A percentile compares a stretch with the other conserved stretches of the same genome.
These are phyloP conservation scores for Tenebrosternarchus preto DNA, from an alignment of 2,113 vertebrate genomes.

Conservation along the genomic window DNA sequence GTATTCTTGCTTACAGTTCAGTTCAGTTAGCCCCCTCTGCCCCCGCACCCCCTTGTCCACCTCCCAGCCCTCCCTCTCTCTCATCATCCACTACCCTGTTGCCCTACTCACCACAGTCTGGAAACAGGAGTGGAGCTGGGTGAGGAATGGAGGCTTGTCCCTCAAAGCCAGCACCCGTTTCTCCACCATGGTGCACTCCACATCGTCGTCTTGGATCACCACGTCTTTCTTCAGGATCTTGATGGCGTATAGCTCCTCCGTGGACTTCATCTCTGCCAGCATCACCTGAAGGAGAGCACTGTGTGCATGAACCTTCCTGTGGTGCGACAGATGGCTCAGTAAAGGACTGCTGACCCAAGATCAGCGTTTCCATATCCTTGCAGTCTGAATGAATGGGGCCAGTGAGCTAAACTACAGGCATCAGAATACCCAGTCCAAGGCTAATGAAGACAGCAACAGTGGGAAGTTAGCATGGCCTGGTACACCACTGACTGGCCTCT, in stretches of 20 bases:
- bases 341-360: background rate
- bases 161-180: constrained; percentile 91
- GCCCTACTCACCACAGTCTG: constrained; percentile 88
- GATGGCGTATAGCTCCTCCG: constrained; percentile 91
- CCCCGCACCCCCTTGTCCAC: background rate
- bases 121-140: constrained; percentile 96
- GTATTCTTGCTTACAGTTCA: too few relatives aligned
- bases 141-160: constrained; percentile 93
- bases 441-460: too few relatives aligned
- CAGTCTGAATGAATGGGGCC: background rate
- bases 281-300: constrained; percentile 80
- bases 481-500: too few relatives aligned
- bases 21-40: too few relatives aligned
- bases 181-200: constrained; percentile 98
- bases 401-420: too few relatives aligned
- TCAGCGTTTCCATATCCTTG: background rate
- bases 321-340: background rate
- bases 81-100: background rate
- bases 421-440: too few relatives aligned
- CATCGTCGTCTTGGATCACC: constrained; percentile 98
- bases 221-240: constrained; percentile 99
- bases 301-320: background rate
- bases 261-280: constrained; percentile 92
- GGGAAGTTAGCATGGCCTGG: too few relatives aligned
- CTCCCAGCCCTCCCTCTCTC: background rate